Evolutionary conservation across 2,113 vertebrate species (phyloP).

Genomic region (Oreochromis aureus): DNA sequence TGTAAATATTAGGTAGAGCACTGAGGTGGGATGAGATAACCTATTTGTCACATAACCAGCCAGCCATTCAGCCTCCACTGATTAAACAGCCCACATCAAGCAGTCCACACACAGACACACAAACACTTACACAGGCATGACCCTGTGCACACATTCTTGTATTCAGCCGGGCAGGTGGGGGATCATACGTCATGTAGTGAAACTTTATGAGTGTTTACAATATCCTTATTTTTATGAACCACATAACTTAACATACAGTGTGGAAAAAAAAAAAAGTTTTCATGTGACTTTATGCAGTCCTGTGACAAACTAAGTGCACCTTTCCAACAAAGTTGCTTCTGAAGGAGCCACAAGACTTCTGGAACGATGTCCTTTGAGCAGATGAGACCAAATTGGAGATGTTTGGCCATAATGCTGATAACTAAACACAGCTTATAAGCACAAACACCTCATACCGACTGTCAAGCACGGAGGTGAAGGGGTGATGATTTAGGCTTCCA

Average conservation of each 20-base stretch:
- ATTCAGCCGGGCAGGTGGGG: background rate
- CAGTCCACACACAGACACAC: conserved; percentile 13
- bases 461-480: background rate
- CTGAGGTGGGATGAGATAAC: conserved; percentile 70
- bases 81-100: conserved; percentile 65
- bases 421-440: background rate
- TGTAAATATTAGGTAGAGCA: conserved; percentile 79
- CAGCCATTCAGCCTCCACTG: conserved; percentile 69
- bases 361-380: background rate
- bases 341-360: background rate
- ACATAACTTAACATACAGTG: background rate
- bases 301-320: background rate
- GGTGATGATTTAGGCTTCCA: background rate
- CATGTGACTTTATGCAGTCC: background rate
- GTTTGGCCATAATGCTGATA: background rate
- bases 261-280: accelerated
- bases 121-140: background rate
- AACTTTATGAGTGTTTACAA: background rate
- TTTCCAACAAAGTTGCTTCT: background rate
- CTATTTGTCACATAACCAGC: conserved; percentile 74
- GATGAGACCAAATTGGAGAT: background rate
- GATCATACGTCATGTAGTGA: background rate
- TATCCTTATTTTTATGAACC: background rate
- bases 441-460: background rate
- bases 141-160: background rate